Conservation (phyloP, 2,797 vertebrate species). For the Macropus fuliginosus region DNA sequence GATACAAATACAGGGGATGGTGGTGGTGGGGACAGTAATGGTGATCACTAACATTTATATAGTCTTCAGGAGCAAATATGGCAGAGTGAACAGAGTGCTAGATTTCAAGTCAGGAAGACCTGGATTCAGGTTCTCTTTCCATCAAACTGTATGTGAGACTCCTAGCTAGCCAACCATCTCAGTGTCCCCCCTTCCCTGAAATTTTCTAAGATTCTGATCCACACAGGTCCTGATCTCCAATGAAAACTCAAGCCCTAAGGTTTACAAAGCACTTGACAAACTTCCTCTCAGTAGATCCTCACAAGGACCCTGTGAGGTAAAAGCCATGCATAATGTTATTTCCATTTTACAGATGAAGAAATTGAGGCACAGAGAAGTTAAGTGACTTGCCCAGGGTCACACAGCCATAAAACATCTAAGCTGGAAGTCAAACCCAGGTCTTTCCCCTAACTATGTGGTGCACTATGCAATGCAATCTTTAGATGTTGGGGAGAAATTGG, state of each 20-base stretch:
- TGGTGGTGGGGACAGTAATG: background rate
- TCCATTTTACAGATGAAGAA: slow-evolving; percentile 47
- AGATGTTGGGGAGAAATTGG: background rate
- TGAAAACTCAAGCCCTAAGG: background rate
- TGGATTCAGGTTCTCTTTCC: background rate
- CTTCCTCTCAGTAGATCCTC: slow-evolving; percentile 36
- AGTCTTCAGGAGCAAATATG: background rate
- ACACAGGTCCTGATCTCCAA: background rate
- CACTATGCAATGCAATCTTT: background rate
- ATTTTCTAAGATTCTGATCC: background rate
- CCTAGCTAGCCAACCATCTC: background rate
- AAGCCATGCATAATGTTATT: background rate
- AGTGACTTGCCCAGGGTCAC: slow-evolving; percentile 21
- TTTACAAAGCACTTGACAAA: background rate
- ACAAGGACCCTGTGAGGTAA: background rate
- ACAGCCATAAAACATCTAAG: slow-evolving; percentile 19
- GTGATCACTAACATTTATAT: background rate
- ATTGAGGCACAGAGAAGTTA: slow-evolving; percentile 12
- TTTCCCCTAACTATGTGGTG: background rate
- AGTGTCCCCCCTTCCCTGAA: background rate
- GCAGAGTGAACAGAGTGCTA: background rate
- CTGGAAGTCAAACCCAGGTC: slow-evolving; percentile 8
- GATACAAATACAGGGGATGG: background rate
- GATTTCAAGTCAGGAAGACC: background rate
- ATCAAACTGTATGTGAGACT: background rate